These are phyloP conservation scores for Carterocephalus palaemon DNA, from an alignment of 2,888 invertebrate genomes.

Conservation along the genomic window DNA sequence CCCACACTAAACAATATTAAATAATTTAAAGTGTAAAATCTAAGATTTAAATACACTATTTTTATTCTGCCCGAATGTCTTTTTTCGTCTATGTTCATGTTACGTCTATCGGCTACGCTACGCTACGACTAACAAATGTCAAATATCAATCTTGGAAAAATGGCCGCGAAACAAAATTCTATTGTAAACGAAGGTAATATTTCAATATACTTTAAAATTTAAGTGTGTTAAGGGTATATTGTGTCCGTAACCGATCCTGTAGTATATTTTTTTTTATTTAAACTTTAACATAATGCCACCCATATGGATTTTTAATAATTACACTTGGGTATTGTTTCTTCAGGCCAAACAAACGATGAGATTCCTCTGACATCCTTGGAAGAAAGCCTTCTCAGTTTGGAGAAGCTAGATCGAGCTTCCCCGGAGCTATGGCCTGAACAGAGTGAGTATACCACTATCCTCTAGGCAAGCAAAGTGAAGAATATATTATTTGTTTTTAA, in stretches of 20 bases:
- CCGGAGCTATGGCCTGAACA: constrained; percentile 98
- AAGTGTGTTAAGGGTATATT: no score
- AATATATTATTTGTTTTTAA: constrained; percentile 14
- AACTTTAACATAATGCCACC: not conserved
- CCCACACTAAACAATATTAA: no score
- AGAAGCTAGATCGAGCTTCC: constrained; percentile 95
- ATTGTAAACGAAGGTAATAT: constrained; percentile 80
- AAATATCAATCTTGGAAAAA: constrained; percentile 73
- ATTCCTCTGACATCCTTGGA: constrained; percentile 79
- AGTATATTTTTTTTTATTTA: no score
- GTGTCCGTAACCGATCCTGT: no score
- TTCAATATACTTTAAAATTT: not conserved
- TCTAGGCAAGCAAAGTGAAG: not conserved
- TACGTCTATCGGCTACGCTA: no score
- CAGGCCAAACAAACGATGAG: constrained; percentile 69
- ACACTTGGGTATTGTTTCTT: constrained; percentile 32
- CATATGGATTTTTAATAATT: not conserved
- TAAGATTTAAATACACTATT: no score
- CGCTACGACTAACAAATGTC: no score
- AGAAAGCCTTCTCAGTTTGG: constrained; percentile 90
- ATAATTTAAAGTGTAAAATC: no score
- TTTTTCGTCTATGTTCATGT: no score
- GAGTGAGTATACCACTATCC: constrained; percentile 80
- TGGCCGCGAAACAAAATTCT: constrained; percentile 83
- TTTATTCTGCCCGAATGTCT: no score